A percentile compares a stretch with the other conserved stretches of the same genome.
Evolutionary conservation across 64 coral and sea anemone genomes (phyloP).

Genomic region (Trachythela sp.): DNA sequence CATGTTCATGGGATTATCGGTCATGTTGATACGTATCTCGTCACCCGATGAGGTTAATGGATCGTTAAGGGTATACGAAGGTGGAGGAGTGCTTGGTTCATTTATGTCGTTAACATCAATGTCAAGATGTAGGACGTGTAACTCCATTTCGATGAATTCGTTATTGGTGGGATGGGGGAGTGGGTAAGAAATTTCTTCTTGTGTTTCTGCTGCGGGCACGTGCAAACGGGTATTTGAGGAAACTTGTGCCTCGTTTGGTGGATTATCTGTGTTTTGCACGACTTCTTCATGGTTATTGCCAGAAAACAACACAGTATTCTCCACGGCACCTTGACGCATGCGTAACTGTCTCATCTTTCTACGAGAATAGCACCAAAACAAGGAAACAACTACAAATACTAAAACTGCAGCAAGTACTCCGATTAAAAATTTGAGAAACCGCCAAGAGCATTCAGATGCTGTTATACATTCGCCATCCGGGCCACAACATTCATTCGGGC

Average conservation of each 20-base stretch:
- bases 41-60: too few species aligned
- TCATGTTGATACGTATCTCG: background rate
- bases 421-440: background rate
- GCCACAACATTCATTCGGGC: background rate
- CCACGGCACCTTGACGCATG: background rate
- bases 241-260: too few species aligned
- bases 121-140: too few species aligned
- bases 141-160: too few species aligned
- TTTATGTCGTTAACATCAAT: background rate
- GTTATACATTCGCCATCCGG: background rate
- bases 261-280: too few species aligned
- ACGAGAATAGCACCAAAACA: background rate
- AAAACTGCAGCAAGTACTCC: background rate
- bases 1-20: background rate
- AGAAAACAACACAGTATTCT: background rate
- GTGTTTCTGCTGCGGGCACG: too few species aligned
- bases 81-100: background rate
- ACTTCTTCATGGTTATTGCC: too few species aligned
- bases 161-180: too few species aligned
- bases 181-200: too few species aligned
- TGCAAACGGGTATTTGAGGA: too few species aligned
- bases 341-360: background rate
- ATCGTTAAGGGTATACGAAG: too few species aligned
- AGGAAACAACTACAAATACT: background rate
- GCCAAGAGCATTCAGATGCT: background rate